A percentile compares a stretch with the other conserved stretches of the same genome.
Conservation (phyloP, 1,140 invertebrate genomes). For the Microplitis mediator region DNA sequence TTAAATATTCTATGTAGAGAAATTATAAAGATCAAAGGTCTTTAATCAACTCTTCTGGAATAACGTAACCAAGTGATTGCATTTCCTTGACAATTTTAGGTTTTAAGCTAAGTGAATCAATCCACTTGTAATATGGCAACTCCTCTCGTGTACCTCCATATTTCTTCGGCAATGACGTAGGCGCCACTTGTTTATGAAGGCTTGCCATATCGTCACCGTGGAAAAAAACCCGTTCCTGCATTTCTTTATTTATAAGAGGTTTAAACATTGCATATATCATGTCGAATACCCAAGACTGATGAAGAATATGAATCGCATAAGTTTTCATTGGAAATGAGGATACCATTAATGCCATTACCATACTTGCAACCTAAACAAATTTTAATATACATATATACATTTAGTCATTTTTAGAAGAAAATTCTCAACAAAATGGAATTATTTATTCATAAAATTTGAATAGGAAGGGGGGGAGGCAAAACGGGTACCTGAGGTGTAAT, state of each 20-base stretch:
- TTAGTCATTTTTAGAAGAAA: too few species aligned
- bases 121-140: conserved; percentile 75
- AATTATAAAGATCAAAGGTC: conserved; percentile 14
- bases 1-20: too few species aligned
- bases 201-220: conserved; percentile 78
- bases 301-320: conserved; percentile 76
- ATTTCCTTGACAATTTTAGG: conserved; percentile 70
- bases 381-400: background rate
- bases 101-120: conserved; percentile 67
- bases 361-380: conserved; percentile 48
- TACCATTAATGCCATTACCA: conserved; percentile 60
- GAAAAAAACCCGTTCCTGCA: conserved; percentile 75
- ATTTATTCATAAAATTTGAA: too few species aligned
- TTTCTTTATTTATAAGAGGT: conserved; percentile 71
- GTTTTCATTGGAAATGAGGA: conserved; percentile 76
- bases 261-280: conserved; percentile 79
- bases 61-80: conserved; percentile 66
- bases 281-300: conserved; percentile 81
- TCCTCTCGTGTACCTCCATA: conserved; percentile 75
- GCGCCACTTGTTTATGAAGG: conserved; percentile 75
- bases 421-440: too few species aligned
- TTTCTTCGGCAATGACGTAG: conserved; percentile 72
- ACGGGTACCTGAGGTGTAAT: conserved; percentile 74
- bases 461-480: too few species aligned
- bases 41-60: conserved; percentile 50